phyloP scores from a whole-genome alignment of 2,113 vertebrate genomes.

The Brachypodius melanocephalos region DNA sequence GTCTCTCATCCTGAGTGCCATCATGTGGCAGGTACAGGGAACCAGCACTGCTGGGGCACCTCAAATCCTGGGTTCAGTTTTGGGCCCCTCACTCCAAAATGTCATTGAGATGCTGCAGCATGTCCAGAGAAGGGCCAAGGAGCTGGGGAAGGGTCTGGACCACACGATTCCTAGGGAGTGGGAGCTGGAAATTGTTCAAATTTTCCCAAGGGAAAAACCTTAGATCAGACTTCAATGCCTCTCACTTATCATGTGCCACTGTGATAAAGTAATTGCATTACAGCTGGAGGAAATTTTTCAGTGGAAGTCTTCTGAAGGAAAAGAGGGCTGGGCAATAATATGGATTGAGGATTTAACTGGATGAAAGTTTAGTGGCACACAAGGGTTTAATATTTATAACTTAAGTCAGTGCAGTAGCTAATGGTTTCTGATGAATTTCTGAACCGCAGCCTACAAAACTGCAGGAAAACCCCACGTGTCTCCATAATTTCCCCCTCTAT shows the following conservation, averaged over 20 bases:
- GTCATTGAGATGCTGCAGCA: accelerated
- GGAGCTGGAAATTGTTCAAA: not conserved
- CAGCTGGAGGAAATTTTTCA: accelerated
- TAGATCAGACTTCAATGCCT: not conserved
- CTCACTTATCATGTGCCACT: accelerated
- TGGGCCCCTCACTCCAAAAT: not conserved
- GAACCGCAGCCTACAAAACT: not conserved
- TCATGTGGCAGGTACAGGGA: accelerated
- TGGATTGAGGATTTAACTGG: not conserved
- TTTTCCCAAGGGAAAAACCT: not conserved
- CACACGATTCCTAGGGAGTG: too few species aligned
- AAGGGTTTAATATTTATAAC: not conserved
- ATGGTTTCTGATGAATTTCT: not conserved
- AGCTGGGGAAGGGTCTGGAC: not conserved
- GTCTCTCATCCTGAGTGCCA: not conserved
- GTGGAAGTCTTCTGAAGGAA: not conserved
- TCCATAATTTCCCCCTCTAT: not conserved
- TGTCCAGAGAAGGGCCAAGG: not conserved
- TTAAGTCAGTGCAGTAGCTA: not conserved
- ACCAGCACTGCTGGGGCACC: not conserved
- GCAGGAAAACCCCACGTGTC: not conserved
- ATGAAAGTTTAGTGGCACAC: not conserved
- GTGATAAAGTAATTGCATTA: too few species aligned
- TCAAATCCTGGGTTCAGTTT: not conserved
- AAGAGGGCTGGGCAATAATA: not conserved